A percentile compares a stretch with the other conserved stretches of the same genome.
phyloP scores from a whole-genome alignment of 2,888 invertebrate species.

The Uloborus plumipes region DNA sequence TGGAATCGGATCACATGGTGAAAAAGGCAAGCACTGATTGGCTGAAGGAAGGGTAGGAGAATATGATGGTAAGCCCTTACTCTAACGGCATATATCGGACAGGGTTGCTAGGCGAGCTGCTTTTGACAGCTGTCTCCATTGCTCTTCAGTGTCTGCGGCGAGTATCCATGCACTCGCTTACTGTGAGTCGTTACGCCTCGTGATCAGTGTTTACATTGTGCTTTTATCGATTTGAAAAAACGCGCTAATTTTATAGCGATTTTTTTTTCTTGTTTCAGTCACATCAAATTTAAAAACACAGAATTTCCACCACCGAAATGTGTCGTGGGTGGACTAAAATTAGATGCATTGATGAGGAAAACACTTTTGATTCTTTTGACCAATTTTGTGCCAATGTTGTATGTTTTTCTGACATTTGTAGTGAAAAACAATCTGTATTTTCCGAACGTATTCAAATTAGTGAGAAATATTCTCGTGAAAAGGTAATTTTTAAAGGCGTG shows the following conservation, averaged over 20 bases:
- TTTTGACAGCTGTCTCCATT: conserved; percentile 48
- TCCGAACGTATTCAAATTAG: no score
- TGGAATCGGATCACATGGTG: conserved; percentile 37
- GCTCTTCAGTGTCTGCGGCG: not conserved
- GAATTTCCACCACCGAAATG: not conserved
- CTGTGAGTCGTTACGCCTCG: conserved; percentile 45
- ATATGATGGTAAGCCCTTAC: conserved; percentile 31
- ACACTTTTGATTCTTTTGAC: not conserved
- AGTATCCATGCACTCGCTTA: conserved; percentile 12
- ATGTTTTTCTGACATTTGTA: no score
- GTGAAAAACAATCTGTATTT: no score
- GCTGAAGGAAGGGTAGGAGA: conserved; percentile 1
- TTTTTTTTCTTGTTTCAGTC: not conserved
- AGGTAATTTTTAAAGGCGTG: no score
- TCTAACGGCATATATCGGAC: conserved; percentile 46
- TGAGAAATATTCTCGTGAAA: no score
- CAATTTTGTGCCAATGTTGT: not conserved
- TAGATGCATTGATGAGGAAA: not conserved
- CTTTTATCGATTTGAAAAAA: conserved; percentile 40
- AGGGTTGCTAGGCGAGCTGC: conserved; percentile 35
- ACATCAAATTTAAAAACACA: not conserved
- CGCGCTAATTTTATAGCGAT: conserved; percentile 25
- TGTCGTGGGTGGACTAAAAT: not conserved
- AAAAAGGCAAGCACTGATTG: conserved; percentile 16
- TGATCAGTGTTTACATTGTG: conserved; percentile 60